phyloP scores from a whole-genome alignment of 2,888 invertebrate species.

The Ochropacha duplaris region DNA sequence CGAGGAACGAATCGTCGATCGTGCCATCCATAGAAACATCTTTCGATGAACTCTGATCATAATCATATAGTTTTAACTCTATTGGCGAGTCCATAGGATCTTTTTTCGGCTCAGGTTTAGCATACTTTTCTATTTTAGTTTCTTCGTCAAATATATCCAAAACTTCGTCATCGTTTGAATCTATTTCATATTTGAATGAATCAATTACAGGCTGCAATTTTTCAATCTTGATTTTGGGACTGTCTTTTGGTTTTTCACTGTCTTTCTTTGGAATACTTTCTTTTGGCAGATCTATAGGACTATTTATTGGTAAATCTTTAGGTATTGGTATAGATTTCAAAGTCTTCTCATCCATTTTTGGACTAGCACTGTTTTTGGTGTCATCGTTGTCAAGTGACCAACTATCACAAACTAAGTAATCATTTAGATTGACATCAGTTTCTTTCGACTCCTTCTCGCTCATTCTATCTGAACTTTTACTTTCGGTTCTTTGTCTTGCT shows the following conservation, averaged over 20 bases:
- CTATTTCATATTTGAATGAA: conserved; percentile 71
- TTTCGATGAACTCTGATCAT: conserved; percentile 42
- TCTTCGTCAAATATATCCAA: conserved; percentile 63
- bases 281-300: conserved; percentile 38
- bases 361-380: conserved; percentile 53
- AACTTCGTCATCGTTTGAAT: conserved; percentile 64
- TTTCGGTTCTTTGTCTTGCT: conserved; percentile 23
- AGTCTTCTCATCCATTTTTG: conserved; percentile 44
- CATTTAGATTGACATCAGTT: conserved; percentile 65
- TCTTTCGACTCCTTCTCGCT: conserved; percentile 36
- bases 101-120: conserved; percentile 36
- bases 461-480: background rate
- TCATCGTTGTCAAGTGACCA: conserved; percentile 77
- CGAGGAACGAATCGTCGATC: conserved; percentile 69
- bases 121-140: conserved; percentile 43
- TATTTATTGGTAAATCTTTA: conserved; percentile 27
- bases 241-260: conserved; percentile 24
- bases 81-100: conserved; percentile 44
- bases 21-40: conserved; percentile 55
- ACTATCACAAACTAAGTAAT: conserved; percentile 75
- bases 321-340: conserved; percentile 28
- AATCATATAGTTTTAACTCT: conserved; percentile 45
- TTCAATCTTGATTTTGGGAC: conserved; percentile 40
- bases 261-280: conserved; percentile 18
- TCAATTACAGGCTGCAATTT: conserved; percentile 71